Evolutionary conservation across 2,888 invertebrate species (phyloP), one percentile per base, ranked within the genome.

Genomic region (Gymnosoma rotundatum): DNA sequence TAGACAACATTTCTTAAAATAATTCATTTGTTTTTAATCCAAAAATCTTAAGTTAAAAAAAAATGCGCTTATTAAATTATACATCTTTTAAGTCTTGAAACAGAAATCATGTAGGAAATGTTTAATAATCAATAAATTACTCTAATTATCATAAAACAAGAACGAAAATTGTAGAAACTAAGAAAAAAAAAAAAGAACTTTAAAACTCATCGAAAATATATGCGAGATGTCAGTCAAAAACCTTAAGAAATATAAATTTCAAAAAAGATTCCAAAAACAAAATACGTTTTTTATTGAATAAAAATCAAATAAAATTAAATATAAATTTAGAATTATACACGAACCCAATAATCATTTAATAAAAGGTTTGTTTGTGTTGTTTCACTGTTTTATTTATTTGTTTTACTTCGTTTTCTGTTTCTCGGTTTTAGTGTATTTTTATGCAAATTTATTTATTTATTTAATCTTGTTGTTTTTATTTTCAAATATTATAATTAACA

Each of bases 121-220:
- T 81, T 81, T 70, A 61, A 81, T 81, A 78, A 78, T 70, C 84
- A 78, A 84, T 81, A 84, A 84, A 84, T 84, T 84, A 84, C 78
- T 78, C 74, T 81, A 74, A 84, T 84, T 84, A 84, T 74, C 84
- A 84, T 84, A 84, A 84, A 84, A 84, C 84, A 84, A 74, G 84
- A 74, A 78, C 80, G 81, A 81, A 78, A 81, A 84, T 84, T 81
- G 78, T 78, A 42, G 45, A 81, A 74, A 64, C 20, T n/a, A n/a
- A n/a, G n/a, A n/a, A 38, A 32, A 63, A 61, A 48, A 70, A 60
- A 60, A 54, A 25, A 25, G 25, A 25, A 16, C 45, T 45, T 73
- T 74, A 78, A 84, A 84, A 78, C 70, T 74, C 76, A 64, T 80
- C 80, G 52, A 58, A 78, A 81, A 81, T 80, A 52, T 61, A 72